A percentile compares a stretch with the other conserved stretches of the same genome.
These are phyloP conservation scores for Perdix hodgsoniae DNA, from an alignment of 2,797 vertebrate species.

Conservation along the genomic window DNA sequence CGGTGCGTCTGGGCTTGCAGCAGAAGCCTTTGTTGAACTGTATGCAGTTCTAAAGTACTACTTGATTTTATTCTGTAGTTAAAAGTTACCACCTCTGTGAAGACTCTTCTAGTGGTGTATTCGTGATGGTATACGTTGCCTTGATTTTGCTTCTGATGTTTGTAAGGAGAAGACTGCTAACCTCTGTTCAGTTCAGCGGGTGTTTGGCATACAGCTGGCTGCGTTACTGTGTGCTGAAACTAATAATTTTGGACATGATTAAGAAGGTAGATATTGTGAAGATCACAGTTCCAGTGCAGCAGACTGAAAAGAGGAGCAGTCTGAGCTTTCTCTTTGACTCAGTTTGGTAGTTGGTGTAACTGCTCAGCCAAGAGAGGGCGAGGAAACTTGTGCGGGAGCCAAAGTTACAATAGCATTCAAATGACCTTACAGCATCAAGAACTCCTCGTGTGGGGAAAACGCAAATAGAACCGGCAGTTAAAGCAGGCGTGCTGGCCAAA, in stretches of 20 bases:
- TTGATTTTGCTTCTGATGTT: background rate
- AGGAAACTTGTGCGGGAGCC: slow-evolving; percentile 20
- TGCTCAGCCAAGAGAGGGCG: slow-evolving; percentile 16
- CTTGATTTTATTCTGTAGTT: background rate
- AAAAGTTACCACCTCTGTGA: background rate
- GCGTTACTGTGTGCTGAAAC: background rate
- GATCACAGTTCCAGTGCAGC: background rate
- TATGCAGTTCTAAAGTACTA: background rate
- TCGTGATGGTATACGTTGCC: background rate
- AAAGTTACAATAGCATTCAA: slow-evolving; percentile 27
- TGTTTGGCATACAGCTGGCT: background rate
- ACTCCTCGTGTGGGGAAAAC: background rate
- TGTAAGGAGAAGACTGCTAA: background rate
- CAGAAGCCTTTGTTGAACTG: background rate
- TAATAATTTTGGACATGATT: fast-evolving
- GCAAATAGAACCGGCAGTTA: background rate
- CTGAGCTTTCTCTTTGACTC: background rate
- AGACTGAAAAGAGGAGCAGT: background rate
- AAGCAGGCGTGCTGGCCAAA: background rate
- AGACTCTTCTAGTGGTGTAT: background rate
- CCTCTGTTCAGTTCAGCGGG: background rate
- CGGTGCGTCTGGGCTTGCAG: background rate
- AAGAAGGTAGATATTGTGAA: background rate
- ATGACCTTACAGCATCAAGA: slow-evolving; percentile 28
- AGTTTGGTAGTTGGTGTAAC: background rate